Conservation (phyloP, 1,140 invertebrate genomes). For the Leptonema lineaticorne region DNA sequence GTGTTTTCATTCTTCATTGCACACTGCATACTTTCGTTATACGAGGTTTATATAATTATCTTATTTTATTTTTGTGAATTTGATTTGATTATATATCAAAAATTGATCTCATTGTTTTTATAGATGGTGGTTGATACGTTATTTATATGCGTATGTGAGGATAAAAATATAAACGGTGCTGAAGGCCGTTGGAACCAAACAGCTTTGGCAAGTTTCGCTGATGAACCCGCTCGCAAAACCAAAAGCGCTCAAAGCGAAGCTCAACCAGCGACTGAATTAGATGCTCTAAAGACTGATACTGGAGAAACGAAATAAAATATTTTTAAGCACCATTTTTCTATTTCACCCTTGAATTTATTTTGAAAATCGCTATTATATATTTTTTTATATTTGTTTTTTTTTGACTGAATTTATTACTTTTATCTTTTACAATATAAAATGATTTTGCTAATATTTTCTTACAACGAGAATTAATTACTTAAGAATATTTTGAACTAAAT, state of each 20-base stretch:
- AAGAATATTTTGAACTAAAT: no score
- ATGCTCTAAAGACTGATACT: slow-evolving; percentile 26
- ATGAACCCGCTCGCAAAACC: slow-evolving; percentile 44
- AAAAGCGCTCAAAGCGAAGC: slow-evolving; percentile 20
- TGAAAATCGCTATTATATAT: not conserved
- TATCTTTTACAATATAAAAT: not conserved
- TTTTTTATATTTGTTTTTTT: not conserved
- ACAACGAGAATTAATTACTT: no score
- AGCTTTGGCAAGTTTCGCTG: slow-evolving; percentile 60
- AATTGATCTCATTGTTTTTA: slow-evolving; percentile 42
- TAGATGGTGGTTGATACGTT: slow-evolving; percentile 95
- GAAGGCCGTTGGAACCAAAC: slow-evolving; percentile 67
- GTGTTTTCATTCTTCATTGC: slow-evolving; percentile 91
- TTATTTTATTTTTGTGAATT: slow-evolving; percentile 4
- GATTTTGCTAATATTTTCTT: no score
- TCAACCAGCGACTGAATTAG: slow-evolving; percentile 29
- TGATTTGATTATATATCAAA: not conserved
- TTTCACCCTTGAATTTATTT: not conserved
- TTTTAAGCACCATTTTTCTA: not conserved
- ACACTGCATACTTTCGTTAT: slow-evolving; percentile 89
- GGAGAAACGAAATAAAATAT: not conserved
- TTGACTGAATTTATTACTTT: not conserved
- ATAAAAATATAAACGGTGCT: slow-evolving; percentile 64
- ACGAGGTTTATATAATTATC: slow-evolving; percentile 71
- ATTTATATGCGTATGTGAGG: slow-evolving; percentile 93